These are phyloP conservation scores for Onychomys leucogaster DNA, from an alignment of 2,797 vertebrate genomes.

Conservation along the genomic window DNA sequence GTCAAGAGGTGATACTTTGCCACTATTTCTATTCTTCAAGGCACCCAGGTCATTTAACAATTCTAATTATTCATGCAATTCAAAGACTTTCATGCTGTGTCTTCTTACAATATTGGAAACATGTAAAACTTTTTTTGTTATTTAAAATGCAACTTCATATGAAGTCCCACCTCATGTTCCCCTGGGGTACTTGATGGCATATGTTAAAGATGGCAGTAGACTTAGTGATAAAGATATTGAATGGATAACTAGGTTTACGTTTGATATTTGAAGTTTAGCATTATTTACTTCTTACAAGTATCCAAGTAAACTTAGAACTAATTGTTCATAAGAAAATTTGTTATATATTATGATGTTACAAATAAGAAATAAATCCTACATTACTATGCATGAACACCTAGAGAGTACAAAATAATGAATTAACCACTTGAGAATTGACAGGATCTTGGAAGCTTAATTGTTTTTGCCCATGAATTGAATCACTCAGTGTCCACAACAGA, in stretches of 20 bases:
- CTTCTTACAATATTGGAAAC: not conserved
- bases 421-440: constrained; percentile 18
- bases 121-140: not conserved
- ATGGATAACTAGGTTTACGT: not conserved
- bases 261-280: not conserved
- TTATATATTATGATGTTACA: not conserved
- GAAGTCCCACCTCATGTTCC: not conserved
- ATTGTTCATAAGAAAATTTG: not conserved
- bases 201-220: not conserved
- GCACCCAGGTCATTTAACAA: not conserved
- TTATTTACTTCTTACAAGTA: not conserved
- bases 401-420: not conserved
- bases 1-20: not conserved
- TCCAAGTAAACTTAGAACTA: not conserved
- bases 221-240: not conserved
- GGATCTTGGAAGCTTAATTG: not conserved
- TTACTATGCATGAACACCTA: not conserved
- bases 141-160: constrained; percentile 11
- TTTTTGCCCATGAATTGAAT: not conserved
- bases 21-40: not conserved
- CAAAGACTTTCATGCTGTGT: not conserved
- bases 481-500: not conserved
- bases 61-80: not conserved
- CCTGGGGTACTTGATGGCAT: not conserved
- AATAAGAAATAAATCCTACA: not conserved